Base-by-base conservation (phyloP, 2,797 vertebrate species). In the Argyrosomus regius region DNA sequence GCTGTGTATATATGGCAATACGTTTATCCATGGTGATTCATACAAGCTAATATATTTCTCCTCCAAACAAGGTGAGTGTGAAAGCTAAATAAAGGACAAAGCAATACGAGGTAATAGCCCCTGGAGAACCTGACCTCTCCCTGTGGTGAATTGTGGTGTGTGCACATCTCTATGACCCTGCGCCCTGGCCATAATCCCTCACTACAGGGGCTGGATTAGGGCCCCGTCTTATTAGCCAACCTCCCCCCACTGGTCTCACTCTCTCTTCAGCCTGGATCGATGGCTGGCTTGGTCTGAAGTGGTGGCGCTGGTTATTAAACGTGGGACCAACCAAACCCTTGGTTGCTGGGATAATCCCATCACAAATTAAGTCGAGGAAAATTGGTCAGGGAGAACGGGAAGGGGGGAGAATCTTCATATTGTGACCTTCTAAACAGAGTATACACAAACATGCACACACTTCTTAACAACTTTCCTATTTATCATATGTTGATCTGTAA, bases 291-390 rank as follows among this genome's bases (percentile, higher is more conserved):
- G 14, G 88, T 87, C 90, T 93, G 92, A 93, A 94, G 90, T 93
- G 92, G 87, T 83, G 43, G 81, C 49, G 80, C 80, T 52, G 82
- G 93, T 94, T 96, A 95, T 95, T 95, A 95, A 95, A 93, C 64
- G 83, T 89, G 91, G 88, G 93, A 92, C 90, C 88, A 52, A 82
- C 80, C 91, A 89, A 89, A 91, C 92, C 92, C 92, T 85, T 82
- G 88, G 86, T 66, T 59, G 69, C 83, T 28, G 22, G 72, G 90
- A 90, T 94, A 95, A 95, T 95, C 91, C 91, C 87, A 92, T 93
- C 92, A 88, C 92, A 93, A 92, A 94, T 94, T 93, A 94, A 91
- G 80, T 79, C 64, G 73, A 83, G 68, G 79, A 67, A 86, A 91
- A 91, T 91, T 87, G 86, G 75, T 86, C 45, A 64, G 83, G 86